phyloP scores from a whole-genome alignment of 2,888 invertebrate genomes.

The Abscondita cerata region DNA sequence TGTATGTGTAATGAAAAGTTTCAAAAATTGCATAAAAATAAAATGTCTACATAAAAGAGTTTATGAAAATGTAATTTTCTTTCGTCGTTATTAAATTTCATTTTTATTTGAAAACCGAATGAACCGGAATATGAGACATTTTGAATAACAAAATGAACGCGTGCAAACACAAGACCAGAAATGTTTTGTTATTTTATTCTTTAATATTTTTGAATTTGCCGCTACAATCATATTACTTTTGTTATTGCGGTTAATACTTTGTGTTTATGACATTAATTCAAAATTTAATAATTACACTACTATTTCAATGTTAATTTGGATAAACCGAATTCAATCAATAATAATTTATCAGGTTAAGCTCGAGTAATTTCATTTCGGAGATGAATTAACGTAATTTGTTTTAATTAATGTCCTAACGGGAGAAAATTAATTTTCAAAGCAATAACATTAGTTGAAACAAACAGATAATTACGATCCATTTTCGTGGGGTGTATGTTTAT shows the following conservation, averaged over 20 bases:
- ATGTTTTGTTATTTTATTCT: not conserved
- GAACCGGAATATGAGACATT: conserved; percentile 26
- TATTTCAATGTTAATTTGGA: conserved; percentile 5
- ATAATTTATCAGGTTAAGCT: not conserved
- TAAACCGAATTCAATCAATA: conserved; percentile 8
- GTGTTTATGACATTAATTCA: not conserved
- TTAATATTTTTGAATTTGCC: no score
- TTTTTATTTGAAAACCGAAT: conserved; percentile 24
- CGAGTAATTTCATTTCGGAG: not conserved
- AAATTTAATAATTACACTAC: conserved; percentile 2
- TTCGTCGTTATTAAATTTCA: conserved; percentile 23
- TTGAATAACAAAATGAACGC: conserved; percentile 17
- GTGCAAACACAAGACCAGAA: conserved; percentile 13
- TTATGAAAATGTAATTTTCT: conserved; percentile 21
- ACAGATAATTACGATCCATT: no score
- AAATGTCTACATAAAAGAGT: not conserved
- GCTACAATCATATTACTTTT: no score
- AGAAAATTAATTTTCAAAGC: no score
- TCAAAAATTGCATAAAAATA: not conserved
- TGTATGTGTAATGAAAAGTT: no score
- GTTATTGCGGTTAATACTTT: no score
- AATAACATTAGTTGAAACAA: no score
- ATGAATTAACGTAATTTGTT: conserved; percentile 1
- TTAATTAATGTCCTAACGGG: not conserved
- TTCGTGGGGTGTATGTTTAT: no score